A percentile compares a stretch with the other conserved stretches of the same genome.
Evolutionary conservation across 2,797 vertebrate genomes (phyloP).

Genomic region (Carapus acus): DNA sequence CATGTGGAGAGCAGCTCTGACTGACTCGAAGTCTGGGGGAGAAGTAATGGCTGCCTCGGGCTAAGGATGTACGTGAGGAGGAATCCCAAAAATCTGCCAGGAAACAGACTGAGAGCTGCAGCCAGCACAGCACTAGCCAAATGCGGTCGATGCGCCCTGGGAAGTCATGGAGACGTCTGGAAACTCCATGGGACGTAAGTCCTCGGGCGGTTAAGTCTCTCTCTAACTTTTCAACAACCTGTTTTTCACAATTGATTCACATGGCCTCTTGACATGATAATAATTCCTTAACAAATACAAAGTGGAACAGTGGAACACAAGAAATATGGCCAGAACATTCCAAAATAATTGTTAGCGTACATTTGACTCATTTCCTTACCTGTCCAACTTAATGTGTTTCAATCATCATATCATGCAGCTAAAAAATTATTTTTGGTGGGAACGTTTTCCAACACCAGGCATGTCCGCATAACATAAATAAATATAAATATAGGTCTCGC

Average conservation of each 20-base stretch:
- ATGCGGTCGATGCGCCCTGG: conserved; percentile 56
- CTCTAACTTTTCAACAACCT: conserved; percentile 34
- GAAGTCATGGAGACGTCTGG: conserved; percentile 55
- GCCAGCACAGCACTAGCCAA: conserved; percentile 42
- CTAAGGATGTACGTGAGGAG: conserved; percentile 58
- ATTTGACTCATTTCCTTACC: too few species aligned
- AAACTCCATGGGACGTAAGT: conserved; percentile 53
- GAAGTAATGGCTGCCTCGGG: conserved; percentile 53
- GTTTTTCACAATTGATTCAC: conserved; percentile 28
- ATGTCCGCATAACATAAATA: too few species aligned
- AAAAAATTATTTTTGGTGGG: too few species aligned
- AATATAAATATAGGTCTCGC: neutral
- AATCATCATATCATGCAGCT: too few species aligned
- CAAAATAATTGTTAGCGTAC: too few species aligned
- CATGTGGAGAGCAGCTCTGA: conserved; percentile 16
- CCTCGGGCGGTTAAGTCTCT: conserved; percentile 44
- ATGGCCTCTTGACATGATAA: too few species aligned
- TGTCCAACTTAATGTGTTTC: too few species aligned
- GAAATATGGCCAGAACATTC: too few species aligned
- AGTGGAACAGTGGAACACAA: too few species aligned
- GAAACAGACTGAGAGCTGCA: conserved; percentile 45
- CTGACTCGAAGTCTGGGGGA: conserved; percentile 28
- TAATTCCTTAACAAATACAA: too few species aligned
- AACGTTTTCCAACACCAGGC: too few species aligned
- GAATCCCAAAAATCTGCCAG: conserved; percentile 66